Evolutionary conservation across 2,888 invertebrate genomes (phyloP), one percentile per base, ranked within the genome.

Genomic region (Lochmaea capreae): DNA sequence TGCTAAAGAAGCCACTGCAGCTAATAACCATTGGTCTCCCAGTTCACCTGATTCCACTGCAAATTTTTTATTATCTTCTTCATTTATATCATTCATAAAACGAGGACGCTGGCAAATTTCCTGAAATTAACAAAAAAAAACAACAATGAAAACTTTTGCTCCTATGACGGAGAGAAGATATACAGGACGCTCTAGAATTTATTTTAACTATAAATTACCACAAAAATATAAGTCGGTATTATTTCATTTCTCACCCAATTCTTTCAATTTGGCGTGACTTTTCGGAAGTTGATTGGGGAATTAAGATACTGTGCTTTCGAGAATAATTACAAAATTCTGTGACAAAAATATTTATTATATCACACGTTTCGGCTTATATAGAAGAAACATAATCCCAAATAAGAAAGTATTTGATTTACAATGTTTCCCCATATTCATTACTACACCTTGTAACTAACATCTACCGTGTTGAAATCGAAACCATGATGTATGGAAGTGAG

Each of bases 101-200:
- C 89, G 88, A 33, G 93, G 92, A 72, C 91, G 88, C 81, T 90
- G 89, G 85, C 91, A 92, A 87, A 92, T 89, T 87, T 93, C 93
- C 92, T 92, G 87, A 16, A 73, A 63, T 12, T 26, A 18, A 42
- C 8, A 59, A 22, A n/a, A 52, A 33, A 66, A 42, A 14, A 42
- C 22, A 18, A 22, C 3, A 12, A 39, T 33, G 33, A 33, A 1
- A 33, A 0, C 33, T 33, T 33, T n/a, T 1, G 8, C 33, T 33
- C 5, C 6, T 33, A 33, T 33, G 6, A 33, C 1, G 33, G 1
- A 33, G 8, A 8, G 33, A 1, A 33, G 1, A 33, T 22, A 22
- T 22, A 22, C 22, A 22, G 22, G 22, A 22, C 1, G 22, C 22
- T 22, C 22, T 22, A 3, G 33, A 0, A 33, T 33, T 8, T 33